phyloP scores from a whole-genome alignment of 2,113 vertebrate species.

The Eclectus roratus region DNA sequence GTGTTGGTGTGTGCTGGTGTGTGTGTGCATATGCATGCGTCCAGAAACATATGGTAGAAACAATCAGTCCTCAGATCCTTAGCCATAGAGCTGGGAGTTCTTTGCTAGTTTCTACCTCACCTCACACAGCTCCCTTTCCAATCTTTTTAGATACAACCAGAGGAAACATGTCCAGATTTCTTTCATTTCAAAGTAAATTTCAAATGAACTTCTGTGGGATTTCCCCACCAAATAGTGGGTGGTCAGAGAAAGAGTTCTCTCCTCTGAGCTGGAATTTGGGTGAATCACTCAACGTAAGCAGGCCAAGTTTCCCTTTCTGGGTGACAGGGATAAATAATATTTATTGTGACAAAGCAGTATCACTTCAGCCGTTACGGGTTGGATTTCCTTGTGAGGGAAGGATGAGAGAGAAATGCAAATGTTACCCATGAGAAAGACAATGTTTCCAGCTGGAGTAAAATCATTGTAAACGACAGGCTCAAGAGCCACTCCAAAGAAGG shows the following conservation, averaged over 20 bases:
- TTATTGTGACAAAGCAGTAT: not conserved
- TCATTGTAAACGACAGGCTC: not conserved
- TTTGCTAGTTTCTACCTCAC: not conserved
- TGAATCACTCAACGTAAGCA: not conserved
- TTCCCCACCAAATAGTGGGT: not conserved
- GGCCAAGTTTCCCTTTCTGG: not conserved
- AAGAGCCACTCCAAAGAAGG: not conserved
- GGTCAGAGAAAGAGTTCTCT: not conserved
- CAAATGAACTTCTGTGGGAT: not conserved
- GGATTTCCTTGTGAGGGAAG: not conserved
- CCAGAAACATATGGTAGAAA: not conserved
- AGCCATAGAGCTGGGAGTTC: not conserved
- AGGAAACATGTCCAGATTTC: not conserved
- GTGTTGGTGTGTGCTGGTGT: not conserved
- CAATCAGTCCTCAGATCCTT: not conserved
- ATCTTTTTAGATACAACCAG: not conserved
- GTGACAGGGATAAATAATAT: not conserved
- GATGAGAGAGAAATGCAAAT: not conserved
- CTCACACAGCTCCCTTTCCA: not conserved
- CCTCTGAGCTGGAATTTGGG: not conserved
- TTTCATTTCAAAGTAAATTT: not conserved
- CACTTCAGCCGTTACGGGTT: not conserved
- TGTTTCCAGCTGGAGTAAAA: conserved; percentile 5
- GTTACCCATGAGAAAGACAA: not conserved
- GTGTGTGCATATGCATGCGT: not conserved